Percentiles rank a stretch among this genome's conserved stretches.
Evolutionary conservation across 2,113 vertebrate species (phyloP).

Genomic region (Erinaceus europaeus): DNA sequence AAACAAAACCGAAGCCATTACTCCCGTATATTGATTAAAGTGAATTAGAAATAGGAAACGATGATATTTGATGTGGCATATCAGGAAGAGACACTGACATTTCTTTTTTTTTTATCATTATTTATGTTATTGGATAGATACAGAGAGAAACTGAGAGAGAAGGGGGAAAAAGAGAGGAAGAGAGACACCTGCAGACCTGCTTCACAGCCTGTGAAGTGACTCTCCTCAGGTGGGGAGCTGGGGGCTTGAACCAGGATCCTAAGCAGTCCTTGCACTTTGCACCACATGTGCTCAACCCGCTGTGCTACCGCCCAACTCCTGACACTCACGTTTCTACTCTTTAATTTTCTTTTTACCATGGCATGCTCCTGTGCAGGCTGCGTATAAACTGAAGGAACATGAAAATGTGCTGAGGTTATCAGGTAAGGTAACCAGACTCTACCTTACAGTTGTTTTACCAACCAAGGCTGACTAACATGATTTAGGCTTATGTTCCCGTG

Average conservation of each 20-base stretch:
- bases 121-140: no score
- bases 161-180: no score
- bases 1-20: no score
- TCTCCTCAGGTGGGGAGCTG: no score
- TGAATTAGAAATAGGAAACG: neutral
- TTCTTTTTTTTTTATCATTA: neutral
- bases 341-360: neutral
- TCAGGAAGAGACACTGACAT: neutral
- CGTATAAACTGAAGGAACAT: neutral
- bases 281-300: no score
- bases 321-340: neutral
- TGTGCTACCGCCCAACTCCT: no score
- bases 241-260: no score
- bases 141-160: no score
- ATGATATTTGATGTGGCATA: neutral
- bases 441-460: neutral
- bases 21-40: neutral
- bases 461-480: neutral
- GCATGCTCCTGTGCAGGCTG: neutral
- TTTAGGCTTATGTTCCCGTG: neutral
- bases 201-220: no score
- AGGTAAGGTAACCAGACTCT: neutral
- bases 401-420: neutral
- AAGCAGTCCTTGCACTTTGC: no score
- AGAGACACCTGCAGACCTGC: no score